Conservation (phyloP, 2,888 invertebrate species). For the Caradrina clavipalpis region DNA sequence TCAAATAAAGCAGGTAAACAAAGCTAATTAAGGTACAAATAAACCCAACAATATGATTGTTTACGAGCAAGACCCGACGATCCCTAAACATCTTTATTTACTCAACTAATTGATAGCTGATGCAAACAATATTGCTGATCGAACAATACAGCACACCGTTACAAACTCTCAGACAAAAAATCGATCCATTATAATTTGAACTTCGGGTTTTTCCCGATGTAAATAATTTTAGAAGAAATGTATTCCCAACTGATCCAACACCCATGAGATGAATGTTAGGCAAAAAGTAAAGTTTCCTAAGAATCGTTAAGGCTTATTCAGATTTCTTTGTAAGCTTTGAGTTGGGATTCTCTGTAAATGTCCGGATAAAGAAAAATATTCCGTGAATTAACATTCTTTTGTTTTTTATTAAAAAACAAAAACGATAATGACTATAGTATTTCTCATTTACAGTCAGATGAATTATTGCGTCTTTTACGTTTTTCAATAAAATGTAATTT, state of each 20-base stretch:
- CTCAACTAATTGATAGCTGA: conserved; percentile 6
- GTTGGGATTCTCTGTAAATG: conserved; percentile 27
- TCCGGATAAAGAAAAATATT: conserved; percentile 38
- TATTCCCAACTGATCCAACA: conserved; percentile 60
- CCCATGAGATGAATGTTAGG: conserved; percentile 64
- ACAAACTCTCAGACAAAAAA: neutral
- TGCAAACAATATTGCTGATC: conserved; percentile 1
- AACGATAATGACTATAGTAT: neutral
- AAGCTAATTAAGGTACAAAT: neutral
- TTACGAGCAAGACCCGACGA: neutral
- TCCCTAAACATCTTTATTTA: neutral
- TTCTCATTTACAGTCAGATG: neutral
- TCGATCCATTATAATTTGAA: conserved; percentile 45
- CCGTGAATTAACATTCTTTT: conserved; percentile 10
- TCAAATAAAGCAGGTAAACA: neutral
- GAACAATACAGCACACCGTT: conserved; percentile 1
- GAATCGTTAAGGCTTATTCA: conserved; percentile 49
- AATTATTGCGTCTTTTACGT: neutral
- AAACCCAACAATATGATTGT: neutral
- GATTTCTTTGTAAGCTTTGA: conserved; percentile 51
- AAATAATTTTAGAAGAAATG: conserved; percentile 65
- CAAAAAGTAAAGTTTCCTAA: conserved; percentile 56
- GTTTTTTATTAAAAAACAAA: conserved; percentile 1
- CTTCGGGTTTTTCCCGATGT: conserved; percentile 54
- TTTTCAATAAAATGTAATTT: neutral